Evolutionary conservation across 2,113 vertebrate genomes (phyloP).

Genomic region (Xerus inauris): DNA sequence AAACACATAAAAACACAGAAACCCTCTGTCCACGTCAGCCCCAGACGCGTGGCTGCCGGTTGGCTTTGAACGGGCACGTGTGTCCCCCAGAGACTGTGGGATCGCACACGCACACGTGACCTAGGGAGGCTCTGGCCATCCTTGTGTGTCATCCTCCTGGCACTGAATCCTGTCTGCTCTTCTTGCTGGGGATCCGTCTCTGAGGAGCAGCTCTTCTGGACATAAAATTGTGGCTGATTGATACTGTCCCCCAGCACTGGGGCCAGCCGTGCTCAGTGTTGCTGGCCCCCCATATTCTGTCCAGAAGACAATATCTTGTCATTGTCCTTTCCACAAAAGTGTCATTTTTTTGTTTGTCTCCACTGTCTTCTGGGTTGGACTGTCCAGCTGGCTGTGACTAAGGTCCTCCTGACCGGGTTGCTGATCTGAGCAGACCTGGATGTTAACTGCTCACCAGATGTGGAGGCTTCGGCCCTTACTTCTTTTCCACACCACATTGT

Average conservation of each 20-base stretch:
- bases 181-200: too few species aligned
- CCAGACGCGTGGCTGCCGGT: accelerated
- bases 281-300: too few species aligned
- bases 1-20: accelerated
- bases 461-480: not conserved
- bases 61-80: not conserved
- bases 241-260: too few species aligned
- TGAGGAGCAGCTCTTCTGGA: not conserved
- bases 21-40: not conserved
- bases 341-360: not conserved
- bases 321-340: accelerated
- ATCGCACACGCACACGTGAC: accelerated
- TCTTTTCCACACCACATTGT: accelerated
- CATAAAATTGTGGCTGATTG: not conserved
- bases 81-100: not conserved
- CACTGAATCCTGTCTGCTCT: too few species aligned
- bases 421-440: accelerated
- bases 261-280: accelerated
- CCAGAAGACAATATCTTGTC: accelerated
- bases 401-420: accelerated
- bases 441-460: accelerated
- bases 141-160: too few species aligned
- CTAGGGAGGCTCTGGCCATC: too few species aligned
- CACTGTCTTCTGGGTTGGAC: accelerated
- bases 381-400: accelerated